Evolutionary conservation across 2,797 vertebrate genomes (phyloP).

Genomic region (Tragelaphus eurycerus): DNA sequence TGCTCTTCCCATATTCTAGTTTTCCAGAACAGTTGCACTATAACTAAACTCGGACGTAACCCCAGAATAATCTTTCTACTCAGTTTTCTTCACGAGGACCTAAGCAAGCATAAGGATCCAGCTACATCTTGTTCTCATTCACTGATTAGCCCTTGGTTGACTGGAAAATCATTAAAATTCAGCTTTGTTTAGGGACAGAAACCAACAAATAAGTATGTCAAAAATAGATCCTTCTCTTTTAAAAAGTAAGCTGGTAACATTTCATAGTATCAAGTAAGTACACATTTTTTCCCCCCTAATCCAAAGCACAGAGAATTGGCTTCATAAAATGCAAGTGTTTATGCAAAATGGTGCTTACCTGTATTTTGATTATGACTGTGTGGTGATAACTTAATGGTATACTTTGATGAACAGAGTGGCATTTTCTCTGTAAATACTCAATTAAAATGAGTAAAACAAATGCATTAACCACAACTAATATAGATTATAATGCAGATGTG

Average conservation of each 20-base stretch:
- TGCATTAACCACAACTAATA: not conserved
- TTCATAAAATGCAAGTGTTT: not conserved
- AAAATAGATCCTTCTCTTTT: not conserved
- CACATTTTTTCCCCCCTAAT: not conserved
- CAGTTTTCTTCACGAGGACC: not conserved
- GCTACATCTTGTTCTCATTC: not conserved
- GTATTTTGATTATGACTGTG: not conserved
- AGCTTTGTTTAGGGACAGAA: not conserved
- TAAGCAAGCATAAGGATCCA: not conserved
- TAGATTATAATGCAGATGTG: not conserved
- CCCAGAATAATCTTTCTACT: not conserved
- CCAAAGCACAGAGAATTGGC: not conserved
- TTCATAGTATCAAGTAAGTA: not conserved
- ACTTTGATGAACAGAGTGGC: not conserved
- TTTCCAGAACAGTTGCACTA: not conserved
- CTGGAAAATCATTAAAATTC: not conserved
- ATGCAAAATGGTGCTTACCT: not conserved
- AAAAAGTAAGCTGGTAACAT: not conserved
- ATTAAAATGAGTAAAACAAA: conserved; percentile 23
- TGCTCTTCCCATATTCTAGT: not conserved
- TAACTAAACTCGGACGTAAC: not conserved
- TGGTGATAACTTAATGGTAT: conserved; percentile 18
- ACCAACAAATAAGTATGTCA: not conserved
- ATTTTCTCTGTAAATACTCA: conserved; percentile 13
- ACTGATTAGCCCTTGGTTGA: not conserved